These are phyloP conservation scores for Nasonia giraulti DNA, from an alignment of 1,140 invertebrate genomes.

Conservation along the genomic window DNA sequence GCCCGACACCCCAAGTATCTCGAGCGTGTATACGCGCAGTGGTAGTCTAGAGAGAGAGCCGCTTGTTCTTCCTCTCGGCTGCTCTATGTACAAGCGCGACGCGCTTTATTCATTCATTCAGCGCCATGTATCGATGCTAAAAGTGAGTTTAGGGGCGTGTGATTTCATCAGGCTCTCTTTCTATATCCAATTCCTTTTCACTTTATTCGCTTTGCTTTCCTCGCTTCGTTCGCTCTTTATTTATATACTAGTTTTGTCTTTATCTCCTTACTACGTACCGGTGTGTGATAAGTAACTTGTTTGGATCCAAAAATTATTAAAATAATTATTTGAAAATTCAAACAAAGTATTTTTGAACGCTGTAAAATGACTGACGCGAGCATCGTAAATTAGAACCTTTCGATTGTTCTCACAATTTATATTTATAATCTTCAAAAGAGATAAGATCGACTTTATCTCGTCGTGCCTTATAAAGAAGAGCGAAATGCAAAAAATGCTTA, in stretches of 20 bases:
- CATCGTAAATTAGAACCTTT: not conserved
- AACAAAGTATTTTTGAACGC: not conserved
- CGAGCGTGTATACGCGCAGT: slow-evolving; percentile 52
- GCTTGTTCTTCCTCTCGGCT: slow-evolving; percentile 44
- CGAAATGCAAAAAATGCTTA: too few relatives aligned
- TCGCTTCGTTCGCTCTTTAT: slow-evolving; percentile 24
- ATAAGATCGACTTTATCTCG: too few relatives aligned
- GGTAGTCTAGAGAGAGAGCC: slow-evolving; percentile 9
- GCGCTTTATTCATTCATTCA: slow-evolving; percentile 45
- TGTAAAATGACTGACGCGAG: not conserved
- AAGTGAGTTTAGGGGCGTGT: slow-evolving; percentile 25
- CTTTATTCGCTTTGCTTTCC: slow-evolving; percentile 41
- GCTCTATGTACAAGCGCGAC: slow-evolving; percentile 27
- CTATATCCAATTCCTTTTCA: slow-evolving; percentile 25
- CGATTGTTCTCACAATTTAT: too few relatives aligned
- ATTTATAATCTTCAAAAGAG: too few relatives aligned
- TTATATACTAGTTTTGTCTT: slow-evolving; percentile 30
- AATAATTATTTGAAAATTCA: too few relatives aligned
- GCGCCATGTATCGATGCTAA: slow-evolving; percentile 47
- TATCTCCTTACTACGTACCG: not conserved
- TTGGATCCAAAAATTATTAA: not conserved
- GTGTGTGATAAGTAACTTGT: not conserved
- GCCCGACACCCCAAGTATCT: slow-evolving; percentile 57
- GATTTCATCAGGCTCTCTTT: slow-evolving; percentile 39
- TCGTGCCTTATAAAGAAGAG: too few relatives aligned